Evolutionary conservation across 2,888 invertebrate species (phyloP).

Genomic region (Molorchus minor): DNA sequence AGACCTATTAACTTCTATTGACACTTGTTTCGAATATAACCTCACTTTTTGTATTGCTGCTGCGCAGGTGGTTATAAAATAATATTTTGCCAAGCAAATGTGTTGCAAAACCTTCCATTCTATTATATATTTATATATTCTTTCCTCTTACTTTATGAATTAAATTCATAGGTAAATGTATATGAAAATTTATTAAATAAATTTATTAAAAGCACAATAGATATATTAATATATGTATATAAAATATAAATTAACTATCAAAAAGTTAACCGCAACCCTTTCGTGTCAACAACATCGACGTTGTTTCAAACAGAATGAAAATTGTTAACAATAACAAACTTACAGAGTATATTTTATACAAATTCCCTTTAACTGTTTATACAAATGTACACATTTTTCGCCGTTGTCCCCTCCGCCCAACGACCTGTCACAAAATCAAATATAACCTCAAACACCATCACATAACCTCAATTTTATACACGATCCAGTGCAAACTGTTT

Average conservation of each 20-base stretch:
- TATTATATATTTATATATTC: slow-evolving; percentile 11
- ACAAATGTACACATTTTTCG: slow-evolving; percentile 47
- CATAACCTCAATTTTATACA: no score
- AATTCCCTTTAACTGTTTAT: slow-evolving; percentile 40
- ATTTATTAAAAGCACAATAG: slow-evolving; percentile 46
- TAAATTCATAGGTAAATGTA: slow-evolving; percentile 43
- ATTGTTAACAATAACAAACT: slow-evolving; percentile 45
- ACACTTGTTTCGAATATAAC: no score
- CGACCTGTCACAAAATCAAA: neutral
- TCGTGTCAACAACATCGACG: slow-evolving; percentile 42
- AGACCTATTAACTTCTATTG: no score
- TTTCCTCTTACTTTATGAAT: slow-evolving; percentile 39
- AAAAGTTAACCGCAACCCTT: slow-evolving; percentile 53
- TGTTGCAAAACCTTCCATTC: neutral
- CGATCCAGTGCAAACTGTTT: no score
- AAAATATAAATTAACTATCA: slow-evolving; percentile 50
- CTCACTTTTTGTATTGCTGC: no score
- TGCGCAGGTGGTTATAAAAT: no score
- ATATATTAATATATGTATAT: slow-evolving; percentile 47
- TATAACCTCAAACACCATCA: neutral
- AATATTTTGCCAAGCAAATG: slow-evolving; percentile 3
- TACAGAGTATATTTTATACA: slow-evolving; percentile 42
- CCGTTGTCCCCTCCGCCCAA: slow-evolving; percentile 2
- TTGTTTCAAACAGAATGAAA: slow-evolving; percentile 43
- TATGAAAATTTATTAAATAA: slow-evolving; percentile 47